Base-by-base conservation (phyloP, 2,113 vertebrate species). In the Salvelinus sp. region DNA sequence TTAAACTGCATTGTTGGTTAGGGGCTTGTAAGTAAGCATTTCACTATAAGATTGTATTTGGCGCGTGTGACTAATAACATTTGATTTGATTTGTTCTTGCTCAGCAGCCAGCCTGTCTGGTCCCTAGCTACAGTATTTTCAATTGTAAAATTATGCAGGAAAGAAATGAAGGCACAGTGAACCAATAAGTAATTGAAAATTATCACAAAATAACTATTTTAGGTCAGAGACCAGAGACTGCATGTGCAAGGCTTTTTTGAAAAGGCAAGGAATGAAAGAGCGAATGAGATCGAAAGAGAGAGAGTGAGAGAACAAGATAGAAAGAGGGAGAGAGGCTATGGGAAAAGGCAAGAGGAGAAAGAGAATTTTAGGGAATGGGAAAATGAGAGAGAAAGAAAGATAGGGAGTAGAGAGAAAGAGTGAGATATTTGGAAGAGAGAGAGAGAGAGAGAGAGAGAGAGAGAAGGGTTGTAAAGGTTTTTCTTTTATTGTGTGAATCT, bases 401-500 rank as follows among this genome's bases (percentile, higher is more conserved):
- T 30, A 30, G 28, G 28, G 4, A 30, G 28, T 30, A 30, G 28
- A 30, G 28, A 4, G 28, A 30, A 30, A 30, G 28, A 30, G 28
- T 30, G 28, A 30, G 28, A 30, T 30, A 30, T 30, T 30, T 30
- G 28, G 28, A 1, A 23, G 23, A 23, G 23, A 23, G 28, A 30
- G 73, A 44, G 75, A 25, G 1, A 13, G 47, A 62, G 28, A 23
- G 28, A 30, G 73, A 44, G 75, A 25, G 1, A 13, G 47, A 62
- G 28, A 47, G 16, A 73, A 12, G 3, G 33, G 4, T 30, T 30
- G 28, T 30, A 4, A 6, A 58, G 63, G 12, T 76, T 81, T 83
- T 73, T 89, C 88, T 76, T 86, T 83, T 91, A 77, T 87, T 86
- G 83, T 85, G 91, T 85, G 90, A 83, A 79, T 91, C 90, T 88